Evolutionary conservation across 2,888 invertebrate species (phyloP).

Genomic region (Xanthorhoe designata): DNA sequence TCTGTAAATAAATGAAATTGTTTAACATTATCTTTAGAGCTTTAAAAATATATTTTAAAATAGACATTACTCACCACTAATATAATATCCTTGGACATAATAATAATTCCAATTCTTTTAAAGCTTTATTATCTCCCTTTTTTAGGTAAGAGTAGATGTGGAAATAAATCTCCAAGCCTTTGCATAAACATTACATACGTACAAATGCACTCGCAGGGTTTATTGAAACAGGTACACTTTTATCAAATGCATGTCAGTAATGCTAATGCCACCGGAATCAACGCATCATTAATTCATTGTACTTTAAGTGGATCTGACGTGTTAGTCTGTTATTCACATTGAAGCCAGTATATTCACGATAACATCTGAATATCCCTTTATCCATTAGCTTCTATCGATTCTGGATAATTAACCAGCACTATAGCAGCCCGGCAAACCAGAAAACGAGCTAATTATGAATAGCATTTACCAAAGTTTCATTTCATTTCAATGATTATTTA

Average conservation of each 20-base stretch:
- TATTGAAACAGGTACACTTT: no score
- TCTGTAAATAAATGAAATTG: no score
- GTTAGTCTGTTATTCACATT: slow-evolving; percentile 2
- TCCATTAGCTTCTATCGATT: neutral
- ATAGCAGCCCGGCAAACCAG: neutral
- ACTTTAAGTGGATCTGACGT: slow-evolving; percentile 3
- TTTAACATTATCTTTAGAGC: no score
- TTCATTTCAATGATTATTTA: slow-evolving; percentile 11
- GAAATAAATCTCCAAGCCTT: no score
- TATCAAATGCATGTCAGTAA: neutral
- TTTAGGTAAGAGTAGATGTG: no score
- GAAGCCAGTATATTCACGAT: slow-evolving; percentile 3
- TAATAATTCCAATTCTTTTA: no score
- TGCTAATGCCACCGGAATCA: neutral
- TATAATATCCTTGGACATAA: no score
- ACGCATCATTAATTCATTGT: neutral
- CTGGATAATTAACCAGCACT: slow-evolving; percentile 18
- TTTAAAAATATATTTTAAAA: no score
- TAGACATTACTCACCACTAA: no score
- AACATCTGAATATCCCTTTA: slow-evolving; percentile 2
- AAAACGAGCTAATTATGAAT: slow-evolving; percentile 15
- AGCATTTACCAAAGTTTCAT: slow-evolving; percentile 11
- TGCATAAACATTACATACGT: no score
- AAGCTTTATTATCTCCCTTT: no score
- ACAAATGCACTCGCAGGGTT: no score